Evolutionary conservation across 2,113 vertebrate species (phyloP), one percentile per base, ranked within the genome.

Genomic region (Apeltes quadracus): DNA sequence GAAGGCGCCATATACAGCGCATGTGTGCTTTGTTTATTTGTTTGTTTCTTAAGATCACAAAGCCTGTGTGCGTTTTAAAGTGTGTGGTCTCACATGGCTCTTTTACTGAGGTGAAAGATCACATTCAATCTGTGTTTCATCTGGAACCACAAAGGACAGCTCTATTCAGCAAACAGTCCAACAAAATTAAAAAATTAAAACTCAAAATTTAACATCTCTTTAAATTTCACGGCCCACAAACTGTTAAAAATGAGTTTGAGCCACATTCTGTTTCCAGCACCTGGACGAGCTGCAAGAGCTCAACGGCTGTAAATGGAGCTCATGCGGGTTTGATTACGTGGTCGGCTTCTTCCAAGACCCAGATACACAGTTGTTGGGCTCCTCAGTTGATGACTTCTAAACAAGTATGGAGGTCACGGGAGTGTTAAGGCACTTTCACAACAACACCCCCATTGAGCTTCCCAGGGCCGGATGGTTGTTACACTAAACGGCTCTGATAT

Each of bases 301-400:
- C 3, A 54, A 48, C 50, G 14, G 69, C 34, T 64, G 23, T 77
- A 75, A 81, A 86, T 51, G 36, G 27, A 27, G n/a, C 25, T 61
- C 78, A 78, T 79, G 57, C 75, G 83, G 75, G 20, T 83, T 82
- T 84, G 32, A 75, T 79, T 81, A 67, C 27, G 62, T 41, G 69
- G 58, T 69, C 53, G 43, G 61, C 18, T 70, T 78, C 72, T 61
- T 72, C 36, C 16, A 44, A 46, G 51, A 18, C 34, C 32, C 4
- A 1, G n/a, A n/a, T n/a, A n/a, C n/a, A n/a, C n/a, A n/a, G n/a
- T n/a, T n/a, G n/a, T n/a, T n/a, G n/a, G n/a, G n/a, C n/a, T n/a
- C n/a, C n/a, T n/a, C n/a, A n/a, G n/a, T n/a, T n/a, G n/a, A n/a
- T n/a, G n/a, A n/a, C n/a, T n/a, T n/a, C n/a, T n/a, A n/a, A n/a